Evolutionary conservation across 2,888 invertebrate genomes (phyloP).

Genomic region (Callimorpha dominula): DNA sequence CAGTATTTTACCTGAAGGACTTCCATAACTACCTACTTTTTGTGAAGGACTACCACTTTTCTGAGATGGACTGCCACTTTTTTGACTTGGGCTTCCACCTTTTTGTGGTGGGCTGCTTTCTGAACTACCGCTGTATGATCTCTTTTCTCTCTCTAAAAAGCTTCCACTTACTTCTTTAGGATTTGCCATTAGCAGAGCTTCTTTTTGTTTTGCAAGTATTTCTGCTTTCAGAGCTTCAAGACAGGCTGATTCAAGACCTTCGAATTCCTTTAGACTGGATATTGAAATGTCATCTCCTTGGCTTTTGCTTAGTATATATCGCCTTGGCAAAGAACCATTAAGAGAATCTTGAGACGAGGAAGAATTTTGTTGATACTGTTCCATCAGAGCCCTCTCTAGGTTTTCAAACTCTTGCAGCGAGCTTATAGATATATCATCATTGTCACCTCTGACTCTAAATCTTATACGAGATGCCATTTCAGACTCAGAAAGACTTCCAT

Average conservation of each 20-base stretch:
- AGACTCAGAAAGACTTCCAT: constrained; percentile 97
- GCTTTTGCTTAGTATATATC: constrained; percentile 90
- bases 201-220: constrained; percentile 94
- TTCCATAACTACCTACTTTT: constrained; percentile 78
- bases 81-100: constrained; percentile 78
- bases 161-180: constrained; percentile 81
- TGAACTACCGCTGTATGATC: constrained; percentile 86
- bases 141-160: constrained; percentile 83
- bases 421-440: constrained; percentile 96
- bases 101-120: constrained; percentile 87
- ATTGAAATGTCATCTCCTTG: constrained; percentile 95
- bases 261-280: constrained; percentile 96
- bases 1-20: constrained; percentile 81
- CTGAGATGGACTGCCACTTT: constrained; percentile 82
- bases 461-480: constrained; percentile 94
- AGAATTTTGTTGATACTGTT: constrained; percentile 90
- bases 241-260: constrained; percentile 95
- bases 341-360: constrained; percentile 95
- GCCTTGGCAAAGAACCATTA: constrained; percentile 92
- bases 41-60: constrained; percentile 83
- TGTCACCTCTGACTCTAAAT: constrained; percentile 94
- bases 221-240: constrained; percentile 94
- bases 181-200: constrained; percentile 90
- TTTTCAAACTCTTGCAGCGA: constrained; percentile 98
- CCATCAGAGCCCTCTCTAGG: constrained; percentile 94